Evolutionary conservation across 2,888 invertebrate species (phyloP), one percentile per base, ranked within the genome.

Genomic region (Phortica okadai): DNA sequence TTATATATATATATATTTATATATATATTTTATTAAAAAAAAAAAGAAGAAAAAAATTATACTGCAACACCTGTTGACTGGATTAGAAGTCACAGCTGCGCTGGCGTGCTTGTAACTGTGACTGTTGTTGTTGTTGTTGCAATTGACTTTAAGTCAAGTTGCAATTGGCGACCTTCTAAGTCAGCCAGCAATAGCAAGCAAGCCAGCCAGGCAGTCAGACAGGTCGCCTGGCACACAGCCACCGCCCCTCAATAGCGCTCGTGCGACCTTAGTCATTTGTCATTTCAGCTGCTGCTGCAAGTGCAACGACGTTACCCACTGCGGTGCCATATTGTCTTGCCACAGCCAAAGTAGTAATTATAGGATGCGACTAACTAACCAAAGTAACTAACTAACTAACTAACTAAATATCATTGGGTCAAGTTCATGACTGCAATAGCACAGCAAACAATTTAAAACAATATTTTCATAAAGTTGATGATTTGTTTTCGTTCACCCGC

Each of bases 391-490:
- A 33, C 14, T 64, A 11, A 6, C 45, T 79, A 81, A 73, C 78
- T 84, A 79, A 83, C 86, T 84, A 86, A 87, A 87, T 87, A 87
- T 87, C 86, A 87, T 87, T 87, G 84, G 86, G 86, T 87, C 86
- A 87, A 87, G 86, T 87, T 87, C 87, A 86, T 76, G 83, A 76
- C 70, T 62, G 78, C 78, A 67, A 82, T 81, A 81, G 82, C 21
- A 62, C 25, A 56, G 14, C 11, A n/a, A 10, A 70, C 70, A 54
- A 84, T 81, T 83, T 85, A 81, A 85, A 82, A 85, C 84, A 86
- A 86, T 88, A 82, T 86, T 84, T 87, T 81, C 76, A 77, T 80
- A 79, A 78, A 81, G 77, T 83, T 81, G 84, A 80, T 81, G 84
- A 84, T 84, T 80, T 77, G 75, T 59, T 76, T 72, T 70, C 1